Percentiles rank a stretch among this genome's conserved stretches.
phyloP scores from a whole-genome alignment of 2,113 vertebrate species.

The Oceanodroma tethys region DNA sequence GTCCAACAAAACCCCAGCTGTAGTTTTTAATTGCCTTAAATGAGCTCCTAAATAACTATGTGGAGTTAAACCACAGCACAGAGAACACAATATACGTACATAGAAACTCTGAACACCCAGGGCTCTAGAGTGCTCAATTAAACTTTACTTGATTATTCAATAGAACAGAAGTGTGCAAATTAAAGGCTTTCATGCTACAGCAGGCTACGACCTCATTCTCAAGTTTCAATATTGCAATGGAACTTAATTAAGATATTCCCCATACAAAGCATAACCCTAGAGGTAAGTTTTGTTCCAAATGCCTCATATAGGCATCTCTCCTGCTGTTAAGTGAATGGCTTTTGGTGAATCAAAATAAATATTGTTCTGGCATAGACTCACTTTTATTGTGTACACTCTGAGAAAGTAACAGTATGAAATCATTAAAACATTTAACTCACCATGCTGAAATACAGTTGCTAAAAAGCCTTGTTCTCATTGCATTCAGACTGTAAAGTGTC shows the following conservation, averaged over 20 bases:
- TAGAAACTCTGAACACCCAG: slow-evolving; percentile 16
- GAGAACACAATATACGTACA: slow-evolving; percentile 16
- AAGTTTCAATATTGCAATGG: slow-evolving; percentile 50
- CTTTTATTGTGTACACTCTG: neutral
- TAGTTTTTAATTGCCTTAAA: slow-evolving; percentile 60
- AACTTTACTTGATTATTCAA: slow-evolving; percentile 60
- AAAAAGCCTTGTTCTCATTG: neutral
- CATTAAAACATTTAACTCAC: slow-evolving; percentile 31
- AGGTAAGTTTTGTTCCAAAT: slow-evolving; percentile 49
- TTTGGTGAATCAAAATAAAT: slow-evolving; percentile 44
- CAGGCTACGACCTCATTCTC: slow-evolving; percentile 48
- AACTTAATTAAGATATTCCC: slow-evolving; percentile 61
- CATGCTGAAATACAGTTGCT: neutral
- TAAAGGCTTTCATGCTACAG: slow-evolving; percentile 60
- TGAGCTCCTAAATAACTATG: slow-evolving; percentile 38
- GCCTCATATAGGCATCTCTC: slow-evolving; percentile 11
- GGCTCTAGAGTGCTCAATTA: slow-evolving; percentile 47
- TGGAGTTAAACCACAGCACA: slow-evolving; percentile 2
- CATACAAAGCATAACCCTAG: slow-evolving; percentile 20
- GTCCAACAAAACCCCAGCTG: slow-evolving; percentile 39
- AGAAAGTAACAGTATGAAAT: slow-evolving; percentile 38
- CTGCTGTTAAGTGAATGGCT: slow-evolving; percentile 28
- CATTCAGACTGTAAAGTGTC: neutral
- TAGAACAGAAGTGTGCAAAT: slow-evolving; percentile 57
- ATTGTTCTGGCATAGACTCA: slow-evolving; percentile 2